Conservation (phyloP, 1,140 invertebrate genomes). For the Leucophenga varia region DNA sequence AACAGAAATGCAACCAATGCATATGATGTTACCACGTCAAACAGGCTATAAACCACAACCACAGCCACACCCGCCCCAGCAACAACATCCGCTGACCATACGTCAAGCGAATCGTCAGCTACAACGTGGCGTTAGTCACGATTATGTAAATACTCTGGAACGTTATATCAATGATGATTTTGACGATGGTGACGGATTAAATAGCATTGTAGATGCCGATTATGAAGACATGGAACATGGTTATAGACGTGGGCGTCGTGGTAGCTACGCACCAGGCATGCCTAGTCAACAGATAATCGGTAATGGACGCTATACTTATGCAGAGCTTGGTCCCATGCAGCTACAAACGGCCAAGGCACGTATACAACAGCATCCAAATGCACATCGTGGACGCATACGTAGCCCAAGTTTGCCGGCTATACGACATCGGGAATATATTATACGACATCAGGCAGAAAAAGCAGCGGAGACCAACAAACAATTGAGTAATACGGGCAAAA, state of each 20-base stretch:
- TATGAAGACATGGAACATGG: slow-evolving; percentile 36
- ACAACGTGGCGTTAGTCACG: slow-evolving; percentile 10
- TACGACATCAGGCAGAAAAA: slow-evolving; percentile 17
- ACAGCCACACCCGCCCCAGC: not conserved
- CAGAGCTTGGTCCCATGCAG: slow-evolving; percentile 34
- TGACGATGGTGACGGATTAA: slow-evolving; percentile 28
- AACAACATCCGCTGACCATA: not conserved
- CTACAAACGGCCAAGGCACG: slow-evolving; percentile 49
- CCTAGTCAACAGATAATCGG: slow-evolving; percentile 26
- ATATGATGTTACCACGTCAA: not conserved
- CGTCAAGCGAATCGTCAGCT: not conserved
- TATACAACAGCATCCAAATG: slow-evolving; percentile 30
- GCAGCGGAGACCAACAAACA: slow-evolving; percentile 20
- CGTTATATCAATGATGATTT: slow-evolving; percentile 44
- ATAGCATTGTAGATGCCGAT: slow-evolving; percentile 30
- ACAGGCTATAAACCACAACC: not conserved
- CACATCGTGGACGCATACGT: slow-evolving; percentile 26
- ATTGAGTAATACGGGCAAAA: slow-evolving; percentile 1
- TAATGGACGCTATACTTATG: slow-evolving; percentile 25
- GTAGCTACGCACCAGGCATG: slow-evolving; percentile 42
- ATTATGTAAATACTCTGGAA: slow-evolving; percentile 44
- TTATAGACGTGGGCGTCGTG: slow-evolving; percentile 29
- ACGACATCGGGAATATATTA: slow-evolving; percentile 29
- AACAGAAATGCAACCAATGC: slow-evolving; percentile 8
- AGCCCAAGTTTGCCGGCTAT: slow-evolving; percentile 53